These are phyloP conservation scores for Lacanobia wlatinum DNA, from an alignment of 2,888 invertebrate species.

Conservation along the genomic window DNA sequence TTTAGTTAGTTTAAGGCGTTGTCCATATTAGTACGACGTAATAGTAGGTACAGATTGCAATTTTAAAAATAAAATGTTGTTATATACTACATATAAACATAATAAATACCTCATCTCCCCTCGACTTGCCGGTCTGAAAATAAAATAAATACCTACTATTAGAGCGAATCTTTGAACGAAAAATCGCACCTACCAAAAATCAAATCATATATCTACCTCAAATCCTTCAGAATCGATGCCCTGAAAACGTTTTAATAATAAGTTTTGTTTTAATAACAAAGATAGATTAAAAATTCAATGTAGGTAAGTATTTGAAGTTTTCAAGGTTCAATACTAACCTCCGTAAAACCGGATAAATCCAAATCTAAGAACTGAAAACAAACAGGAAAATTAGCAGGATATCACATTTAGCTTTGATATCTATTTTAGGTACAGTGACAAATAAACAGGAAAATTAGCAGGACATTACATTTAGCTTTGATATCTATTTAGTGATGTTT, in stretches of 20 bases:
- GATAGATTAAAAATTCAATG: not conserved
- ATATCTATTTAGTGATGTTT: not conserved
- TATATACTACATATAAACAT: not conserved
- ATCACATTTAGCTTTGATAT: not conserved
- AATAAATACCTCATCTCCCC: constrained; percentile 79
- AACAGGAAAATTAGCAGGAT: constrained; percentile 31
- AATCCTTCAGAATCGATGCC: constrained; percentile 85
- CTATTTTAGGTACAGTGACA: constrained; percentile 37
- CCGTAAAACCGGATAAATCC: constrained; percentile 84
- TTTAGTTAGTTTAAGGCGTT: not conserved
- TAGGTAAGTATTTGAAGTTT: not conserved
- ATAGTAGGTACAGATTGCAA: not conserved
- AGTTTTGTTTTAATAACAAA: not conserved
- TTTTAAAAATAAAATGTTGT: not conserved
- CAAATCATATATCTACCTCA: constrained; percentile 73
- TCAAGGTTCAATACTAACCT: constrained; percentile 71
- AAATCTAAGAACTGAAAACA: constrained; percentile 83
- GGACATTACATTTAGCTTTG: not conserved
- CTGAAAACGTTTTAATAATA: constrained; percentile 71
- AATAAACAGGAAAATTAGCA: constrained; percentile 58
- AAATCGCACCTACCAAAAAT: not conserved
- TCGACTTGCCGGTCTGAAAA: constrained; percentile 80
- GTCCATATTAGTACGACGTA: too few relatives aligned
- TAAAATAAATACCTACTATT: constrained; percentile 8
- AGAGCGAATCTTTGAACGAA: not conserved